Evolutionary conservation across 2,113 vertebrate genomes (phyloP).

Genomic region (Irena cyanogastra): DNA sequence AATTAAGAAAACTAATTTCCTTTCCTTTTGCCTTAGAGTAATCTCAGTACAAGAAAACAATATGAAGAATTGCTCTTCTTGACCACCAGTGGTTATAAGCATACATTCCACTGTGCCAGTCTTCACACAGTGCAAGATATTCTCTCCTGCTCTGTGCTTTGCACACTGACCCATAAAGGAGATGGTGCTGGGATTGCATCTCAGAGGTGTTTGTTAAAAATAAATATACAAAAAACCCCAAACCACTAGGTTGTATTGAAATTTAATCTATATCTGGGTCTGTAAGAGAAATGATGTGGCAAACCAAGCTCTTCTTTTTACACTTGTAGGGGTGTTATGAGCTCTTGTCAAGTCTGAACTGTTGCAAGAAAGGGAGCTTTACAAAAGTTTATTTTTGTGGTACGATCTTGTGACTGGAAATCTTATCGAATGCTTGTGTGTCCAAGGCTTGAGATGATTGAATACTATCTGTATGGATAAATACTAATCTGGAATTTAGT

Average conservation of each 20-base stretch:
- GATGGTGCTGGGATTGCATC: not conserved
- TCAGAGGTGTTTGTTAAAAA: not conserved
- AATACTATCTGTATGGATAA: not conserved
- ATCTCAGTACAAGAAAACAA: not conserved
- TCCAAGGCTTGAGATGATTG: not conserved
- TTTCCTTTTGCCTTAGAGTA: not conserved
- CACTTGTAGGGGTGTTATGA: rapidly evolving
- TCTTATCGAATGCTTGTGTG: not conserved
- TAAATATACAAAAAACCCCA: not conserved
- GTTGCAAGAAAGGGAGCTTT: not conserved
- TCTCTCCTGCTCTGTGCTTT: not conserved
- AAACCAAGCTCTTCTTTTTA: not conserved
- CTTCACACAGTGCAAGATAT: not conserved
- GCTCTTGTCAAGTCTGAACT: not conserved
- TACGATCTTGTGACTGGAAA: not conserved
- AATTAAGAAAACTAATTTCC: not conserved
- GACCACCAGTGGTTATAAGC: not conserved
- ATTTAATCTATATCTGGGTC: not conserved
- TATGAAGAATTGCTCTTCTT: not conserved
- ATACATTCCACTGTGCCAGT: not conserved
- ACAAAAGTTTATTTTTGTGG: not conserved
- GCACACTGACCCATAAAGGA: not conserved
- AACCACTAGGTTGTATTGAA: not conserved
- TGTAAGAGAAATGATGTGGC: not conserved
- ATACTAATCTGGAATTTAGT: not conserved